These are phyloP conservation scores for Euplagia quadripunctaria DNA, from an alignment of 2,888 invertebrate genomes.

Conservation along the genomic window DNA sequence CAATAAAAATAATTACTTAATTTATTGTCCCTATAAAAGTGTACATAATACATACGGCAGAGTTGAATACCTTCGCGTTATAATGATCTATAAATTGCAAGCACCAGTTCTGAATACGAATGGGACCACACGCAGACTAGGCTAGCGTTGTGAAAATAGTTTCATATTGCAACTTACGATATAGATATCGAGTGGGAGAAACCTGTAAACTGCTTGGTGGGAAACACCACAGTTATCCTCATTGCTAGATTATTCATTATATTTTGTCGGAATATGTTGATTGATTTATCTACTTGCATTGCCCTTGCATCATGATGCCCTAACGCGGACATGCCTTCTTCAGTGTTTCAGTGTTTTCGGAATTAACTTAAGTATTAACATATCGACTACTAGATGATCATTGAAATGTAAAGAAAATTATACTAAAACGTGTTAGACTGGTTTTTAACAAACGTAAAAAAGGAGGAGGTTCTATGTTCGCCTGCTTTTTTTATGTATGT, in stretches of 20 bases:
- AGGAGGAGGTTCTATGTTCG: too few relatives aligned
- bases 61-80: constrained; percentile 32
- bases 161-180: constrained; percentile 13
- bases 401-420: too few relatives aligned
- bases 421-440: too few relatives aligned
- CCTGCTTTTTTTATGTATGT: too few relatives aligned
- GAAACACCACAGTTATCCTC: constrained; percentile 44
- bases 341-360: too few relatives aligned
- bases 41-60: constrained; percentile 27
- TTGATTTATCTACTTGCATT: not conserved
- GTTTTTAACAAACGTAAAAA: too few relatives aligned
- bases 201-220: constrained; percentile 31
- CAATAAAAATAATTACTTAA: constrained; percentile 25
- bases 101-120: constrained; percentile 40
- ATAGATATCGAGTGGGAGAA: not conserved
- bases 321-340: not conserved
- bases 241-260: constrained; percentile 16
- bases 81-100: constrained; percentile 46
- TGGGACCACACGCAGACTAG: constrained; percentile 48
- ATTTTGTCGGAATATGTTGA: not conserved
- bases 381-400: not conserved
- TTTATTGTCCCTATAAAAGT: constrained; percentile 27
- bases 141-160: constrained; percentile 29
- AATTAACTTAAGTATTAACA: not conserved
- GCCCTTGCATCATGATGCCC: too few relatives aligned